Evolutionary conservation across 2,113 vertebrate genomes (phyloP).

Genomic region (Phyllostomus discolor): DNA sequence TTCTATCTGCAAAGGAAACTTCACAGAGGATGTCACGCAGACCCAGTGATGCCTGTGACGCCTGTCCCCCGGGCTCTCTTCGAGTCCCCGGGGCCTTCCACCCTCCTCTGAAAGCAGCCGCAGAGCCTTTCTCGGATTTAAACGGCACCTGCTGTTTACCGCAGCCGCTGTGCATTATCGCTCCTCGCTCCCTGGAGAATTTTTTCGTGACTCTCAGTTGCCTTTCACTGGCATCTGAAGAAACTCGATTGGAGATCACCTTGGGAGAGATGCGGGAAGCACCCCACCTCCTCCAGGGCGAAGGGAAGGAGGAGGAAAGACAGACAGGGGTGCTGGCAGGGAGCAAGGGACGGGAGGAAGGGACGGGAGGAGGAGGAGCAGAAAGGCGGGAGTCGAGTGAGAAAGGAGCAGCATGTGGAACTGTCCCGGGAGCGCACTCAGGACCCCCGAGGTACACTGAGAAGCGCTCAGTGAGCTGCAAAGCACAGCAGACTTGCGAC

Average conservation of each 20-base stretch:
- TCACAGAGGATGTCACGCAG: slow-evolving; percentile 1
- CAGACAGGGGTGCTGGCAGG: background rate
- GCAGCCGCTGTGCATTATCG: background rate
- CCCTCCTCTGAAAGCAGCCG: slow-evolving; percentile 27
- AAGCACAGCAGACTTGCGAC: background rate
- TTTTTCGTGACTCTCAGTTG: background rate
- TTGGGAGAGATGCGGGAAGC: slow-evolving; percentile 49
- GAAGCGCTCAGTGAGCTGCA: background rate
- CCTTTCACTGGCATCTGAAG: background rate
- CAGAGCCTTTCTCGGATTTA: background rate
- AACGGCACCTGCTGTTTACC: slow-evolving; percentile 6
- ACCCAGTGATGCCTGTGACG: slow-evolving; percentile 12
- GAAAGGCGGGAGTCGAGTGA: background rate
- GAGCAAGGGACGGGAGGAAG: background rate
- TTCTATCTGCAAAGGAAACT: slow-evolving; percentile 46
- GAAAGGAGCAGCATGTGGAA: background rate
- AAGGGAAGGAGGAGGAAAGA: slow-evolving; percentile 12
- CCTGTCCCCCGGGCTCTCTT: slow-evolving; percentile 25
- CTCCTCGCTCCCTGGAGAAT: background rate
- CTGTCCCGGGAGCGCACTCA: background rate
- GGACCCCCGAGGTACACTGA: background rate
- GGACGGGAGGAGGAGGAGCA: background rate
- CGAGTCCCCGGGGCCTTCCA: slow-evolving; percentile 19
- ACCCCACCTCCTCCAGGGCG: background rate
- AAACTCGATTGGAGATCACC: background rate